phyloP scores from a whole-genome alignment of 2,113 vertebrate species.

The Galeopterus variegatus region DNA sequence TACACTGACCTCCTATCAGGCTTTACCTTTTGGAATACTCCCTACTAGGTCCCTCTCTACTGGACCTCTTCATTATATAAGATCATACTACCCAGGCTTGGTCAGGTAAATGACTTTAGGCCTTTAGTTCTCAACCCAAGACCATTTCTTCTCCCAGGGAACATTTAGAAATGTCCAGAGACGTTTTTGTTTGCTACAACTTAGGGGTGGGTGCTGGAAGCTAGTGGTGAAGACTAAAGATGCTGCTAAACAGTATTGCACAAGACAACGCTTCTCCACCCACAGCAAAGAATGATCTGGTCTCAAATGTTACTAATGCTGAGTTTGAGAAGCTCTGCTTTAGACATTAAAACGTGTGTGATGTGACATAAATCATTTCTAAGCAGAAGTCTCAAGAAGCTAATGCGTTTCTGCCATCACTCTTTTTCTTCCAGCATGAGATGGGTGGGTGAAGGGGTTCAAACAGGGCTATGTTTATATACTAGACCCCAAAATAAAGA shows the following conservation, averaged over 20 bases:
- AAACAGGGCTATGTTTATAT: background rate
- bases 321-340: background rate
- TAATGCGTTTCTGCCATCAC: background rate
- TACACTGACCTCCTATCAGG: background rate
- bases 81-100: background rate
- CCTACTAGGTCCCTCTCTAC: background rate
- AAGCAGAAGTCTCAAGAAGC: background rate
- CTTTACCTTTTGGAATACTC: background rate
- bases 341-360: background rate
- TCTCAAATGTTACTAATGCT: background rate
- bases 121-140: background rate
- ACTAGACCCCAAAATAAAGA: background rate
- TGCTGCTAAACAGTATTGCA: background rate
- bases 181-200: background rate
- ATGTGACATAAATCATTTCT: background rate
- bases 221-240: background rate
- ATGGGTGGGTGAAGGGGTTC: background rate
- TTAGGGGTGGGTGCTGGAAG: background rate
- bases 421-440: background rate
- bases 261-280: fast-evolving
- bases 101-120: background rate
- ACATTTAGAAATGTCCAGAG: background rate
- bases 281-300: background rate
- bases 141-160: background rate
- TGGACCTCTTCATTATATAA: background rate